Conservation (phyloP, 2,113 vertebrate species). For the Odocoileus virginianus region DNA sequence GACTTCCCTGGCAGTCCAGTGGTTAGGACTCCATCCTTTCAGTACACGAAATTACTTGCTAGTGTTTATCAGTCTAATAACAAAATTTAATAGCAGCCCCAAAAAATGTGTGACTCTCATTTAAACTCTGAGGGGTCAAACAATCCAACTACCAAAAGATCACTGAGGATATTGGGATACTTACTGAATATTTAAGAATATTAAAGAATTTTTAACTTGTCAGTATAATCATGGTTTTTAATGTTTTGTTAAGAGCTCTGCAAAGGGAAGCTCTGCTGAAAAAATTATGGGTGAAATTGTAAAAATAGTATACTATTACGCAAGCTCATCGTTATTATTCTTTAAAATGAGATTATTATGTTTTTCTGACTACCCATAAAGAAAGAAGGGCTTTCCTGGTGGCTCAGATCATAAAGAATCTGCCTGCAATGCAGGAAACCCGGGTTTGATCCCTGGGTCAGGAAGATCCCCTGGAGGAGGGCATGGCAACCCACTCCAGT, state of each 20-base stretch:
- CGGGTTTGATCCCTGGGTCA: background rate
- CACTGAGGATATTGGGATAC: background rate
- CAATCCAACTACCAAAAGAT: background rate
- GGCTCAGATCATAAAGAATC: background rate
- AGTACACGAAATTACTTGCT: background rate
- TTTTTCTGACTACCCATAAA: background rate
- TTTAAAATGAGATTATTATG: background rate
- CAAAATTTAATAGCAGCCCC: background rate
- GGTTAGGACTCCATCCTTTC: background rate
- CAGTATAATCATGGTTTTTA: background rate
- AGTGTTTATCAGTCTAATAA: background rate
- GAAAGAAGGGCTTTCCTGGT: background rate
- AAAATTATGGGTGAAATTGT: background rate
- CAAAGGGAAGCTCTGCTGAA: background rate
- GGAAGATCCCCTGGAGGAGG: background rate
- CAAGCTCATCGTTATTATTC: background rate
- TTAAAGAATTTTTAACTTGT: background rate
- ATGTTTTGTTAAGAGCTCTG: background rate
- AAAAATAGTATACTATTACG: background rate
- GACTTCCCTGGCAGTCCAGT: background rate
- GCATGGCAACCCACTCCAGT: background rate
- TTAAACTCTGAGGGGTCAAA: background rate
- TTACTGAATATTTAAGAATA: background rate
- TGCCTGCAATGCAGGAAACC: background rate
- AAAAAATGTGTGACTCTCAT: too few relatives aligned